A percentile compares a stretch with the other conserved stretches of the same genome.
Evolutionary conservation across 2,888 invertebrate species (phyloP).

Genomic region (Tenthredo distinguenda): DNA sequence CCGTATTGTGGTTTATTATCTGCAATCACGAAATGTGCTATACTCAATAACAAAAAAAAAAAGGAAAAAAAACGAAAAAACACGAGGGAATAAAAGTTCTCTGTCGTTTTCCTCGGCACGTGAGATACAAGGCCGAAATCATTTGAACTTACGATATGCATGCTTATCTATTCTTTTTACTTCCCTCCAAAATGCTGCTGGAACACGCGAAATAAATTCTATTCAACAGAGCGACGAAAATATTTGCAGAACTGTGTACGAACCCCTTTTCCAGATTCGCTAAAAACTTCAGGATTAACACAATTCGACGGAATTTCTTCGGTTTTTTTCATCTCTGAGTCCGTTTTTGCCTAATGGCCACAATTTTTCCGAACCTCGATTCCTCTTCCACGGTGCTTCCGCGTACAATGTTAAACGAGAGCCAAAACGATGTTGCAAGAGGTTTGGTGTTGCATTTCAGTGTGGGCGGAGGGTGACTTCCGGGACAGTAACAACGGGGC

Average conservation of each 20-base stretch:
- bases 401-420: conserved; percentile 51
- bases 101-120: neutral
- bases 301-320: neutral
- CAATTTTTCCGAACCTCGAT: conserved; percentile 30
- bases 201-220: neutral
- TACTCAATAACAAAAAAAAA: neutral
- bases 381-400: conserved; percentile 10
- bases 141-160: neutral
- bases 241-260: neutral
- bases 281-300: neutral
- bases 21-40: conserved; percentile 22
- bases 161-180: neutral
- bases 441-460: conserved; percentile 81
- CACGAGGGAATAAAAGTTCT: neutral
- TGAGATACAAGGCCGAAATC: neutral
- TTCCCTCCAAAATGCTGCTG: neutral
- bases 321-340: neutral
- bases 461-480: conserved; percentile 95
- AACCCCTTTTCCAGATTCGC: neutral
- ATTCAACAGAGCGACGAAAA: neutral
- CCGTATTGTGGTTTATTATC: conserved; percentile 24
- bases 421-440: conserved; percentile 71
- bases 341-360: neutral
- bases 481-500: conserved; percentile 87
- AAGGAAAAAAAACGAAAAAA: neutral